phyloP scores from a whole-genome alignment of 2,888 invertebrate genomes.

The Spialia ferax region DNA sequence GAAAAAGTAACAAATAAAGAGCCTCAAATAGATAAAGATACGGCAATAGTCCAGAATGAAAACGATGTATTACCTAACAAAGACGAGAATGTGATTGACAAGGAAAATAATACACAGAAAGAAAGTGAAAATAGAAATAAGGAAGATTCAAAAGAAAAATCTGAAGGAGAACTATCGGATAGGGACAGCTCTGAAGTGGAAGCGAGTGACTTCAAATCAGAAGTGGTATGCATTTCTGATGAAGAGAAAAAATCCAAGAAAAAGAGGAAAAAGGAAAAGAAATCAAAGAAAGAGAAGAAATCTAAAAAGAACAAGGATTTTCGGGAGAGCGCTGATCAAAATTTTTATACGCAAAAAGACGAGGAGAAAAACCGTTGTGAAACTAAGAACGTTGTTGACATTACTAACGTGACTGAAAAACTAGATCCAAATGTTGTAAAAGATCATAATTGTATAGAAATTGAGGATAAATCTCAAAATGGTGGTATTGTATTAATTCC shows the following conservation, averaged over 20 bases:
- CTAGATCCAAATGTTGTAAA: not conserved
- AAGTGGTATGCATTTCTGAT: slow-evolving; percentile 85
- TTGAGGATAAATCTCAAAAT: not conserved
- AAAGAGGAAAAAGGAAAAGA: slow-evolving; percentile 71
- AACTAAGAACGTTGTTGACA: not conserved
- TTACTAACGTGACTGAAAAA: not conserved
- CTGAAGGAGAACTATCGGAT: slow-evolving; percentile 72
- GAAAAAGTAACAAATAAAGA: slow-evolving; percentile 22
- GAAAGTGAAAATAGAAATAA: slow-evolving; percentile 26
- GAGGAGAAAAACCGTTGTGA: not conserved
- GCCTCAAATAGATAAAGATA: not conserved
- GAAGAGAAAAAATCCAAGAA: slow-evolving; percentile 58
- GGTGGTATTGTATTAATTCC: slow-evolving; percentile 8
- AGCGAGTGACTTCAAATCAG: slow-evolving; percentile 66
- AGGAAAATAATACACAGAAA: not conserved
- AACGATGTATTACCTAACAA: not conserved
- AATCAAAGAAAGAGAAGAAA: slow-evolving; percentile 73
- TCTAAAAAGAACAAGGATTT: slow-evolving; percentile 71
- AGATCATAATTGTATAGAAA: slow-evolving; percentile 5
- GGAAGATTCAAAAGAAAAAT: slow-evolving; percentile 53
- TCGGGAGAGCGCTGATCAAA: slow-evolving; percentile 67
- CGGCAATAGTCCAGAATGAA: not conserved
- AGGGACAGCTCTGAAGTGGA: slow-evolving; percentile 70
- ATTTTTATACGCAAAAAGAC: slow-evolving; percentile 59
- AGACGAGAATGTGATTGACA: slow-evolving; percentile 3